These are phyloP conservation scores for Coranthus polyacanthus DNA, from an alignment of 2,797 vertebrate genomes.

Conservation along the genomic window DNA sequence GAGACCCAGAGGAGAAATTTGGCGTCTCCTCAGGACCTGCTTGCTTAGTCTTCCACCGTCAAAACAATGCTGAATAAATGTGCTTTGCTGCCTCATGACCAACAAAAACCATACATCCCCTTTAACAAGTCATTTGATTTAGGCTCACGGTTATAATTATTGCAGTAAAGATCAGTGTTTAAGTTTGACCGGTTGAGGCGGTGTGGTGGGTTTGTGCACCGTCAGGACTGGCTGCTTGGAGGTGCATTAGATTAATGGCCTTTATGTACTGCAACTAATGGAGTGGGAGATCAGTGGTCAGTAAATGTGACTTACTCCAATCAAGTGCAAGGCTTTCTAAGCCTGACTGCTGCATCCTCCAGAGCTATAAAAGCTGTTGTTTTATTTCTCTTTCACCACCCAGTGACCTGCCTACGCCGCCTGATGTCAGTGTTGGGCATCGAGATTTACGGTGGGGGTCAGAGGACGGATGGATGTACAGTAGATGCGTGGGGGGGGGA, in stretches of 20 bases:
- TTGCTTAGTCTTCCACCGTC: too few species aligned
- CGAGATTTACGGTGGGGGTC: constrained; percentile 65
- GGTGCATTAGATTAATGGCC: constrained; percentile 60
- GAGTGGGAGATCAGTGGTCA: constrained; percentile 70
- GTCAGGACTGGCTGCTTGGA: constrained; percentile 38
- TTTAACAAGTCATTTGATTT: too few species aligned
- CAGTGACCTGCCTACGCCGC: constrained; percentile 59
- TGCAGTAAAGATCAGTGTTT: too few species aligned
- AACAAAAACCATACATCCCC: too few species aligned
- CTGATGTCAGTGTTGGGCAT: constrained; percentile 77
- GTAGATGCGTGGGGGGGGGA: background rate
- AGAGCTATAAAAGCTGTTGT: constrained; percentile 64
- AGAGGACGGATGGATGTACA: constrained; percentile 44
- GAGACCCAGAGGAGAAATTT: too few species aligned
- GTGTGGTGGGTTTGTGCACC: constrained; percentile 11
- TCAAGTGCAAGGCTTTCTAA: constrained; percentile 66
- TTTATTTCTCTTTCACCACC: constrained; percentile 57
- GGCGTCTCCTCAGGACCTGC: too few species aligned
- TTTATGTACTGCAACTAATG: constrained; percentile 77
- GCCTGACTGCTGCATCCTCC: constrained; percentile 52
- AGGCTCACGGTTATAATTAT: too few species aligned
- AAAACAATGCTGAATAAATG: too few species aligned
- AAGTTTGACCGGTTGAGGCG: background rate
- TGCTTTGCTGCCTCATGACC: too few species aligned
- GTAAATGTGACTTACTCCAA: constrained; percentile 76